Evolutionary conservation across 2,888 invertebrate genomes (phyloP).

Genomic region (Callinectes sapidus): DNA sequence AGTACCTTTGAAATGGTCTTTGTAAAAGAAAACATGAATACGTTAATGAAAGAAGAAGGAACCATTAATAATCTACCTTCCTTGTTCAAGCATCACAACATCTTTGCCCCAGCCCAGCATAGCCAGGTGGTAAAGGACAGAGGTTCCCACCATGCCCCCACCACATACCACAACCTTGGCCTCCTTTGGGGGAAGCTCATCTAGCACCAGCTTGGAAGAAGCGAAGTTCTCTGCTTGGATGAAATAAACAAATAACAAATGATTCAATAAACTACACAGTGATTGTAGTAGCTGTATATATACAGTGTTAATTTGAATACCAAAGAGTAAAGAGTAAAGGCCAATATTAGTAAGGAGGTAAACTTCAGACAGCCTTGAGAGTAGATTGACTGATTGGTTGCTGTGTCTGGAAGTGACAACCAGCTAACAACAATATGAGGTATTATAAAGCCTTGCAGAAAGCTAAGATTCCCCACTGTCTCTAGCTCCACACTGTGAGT

Average conservation of each 20-base stretch:
- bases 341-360: background rate
- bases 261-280: background rate
- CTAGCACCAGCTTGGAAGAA: conserved; percentile 41
- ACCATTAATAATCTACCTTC: conserved; percentile 77
- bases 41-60: background rate
- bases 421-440: no score
- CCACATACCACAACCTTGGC: conserved; percentile 72
- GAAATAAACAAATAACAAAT: background rate
- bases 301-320: background rate
- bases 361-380: background rate
- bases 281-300: background rate
- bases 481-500: no score
- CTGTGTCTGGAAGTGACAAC: no score
- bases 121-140: conserved; percentile 76
- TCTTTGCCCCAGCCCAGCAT: conserved; percentile 88
- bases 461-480: no score
- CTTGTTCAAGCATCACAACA: conserved; percentile 90
- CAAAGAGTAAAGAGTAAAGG: background rate
- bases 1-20: background rate
- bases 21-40: background rate
- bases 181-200: conserved; percentile 63
- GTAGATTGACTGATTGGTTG: no score
- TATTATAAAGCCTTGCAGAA: no score
- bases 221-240: conserved; percentile 3
- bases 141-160: conserved; percentile 72